Percentiles rank a stretch among this genome's conserved stretches.
Evolutionary conservation across 2,797 vertebrate species (phyloP).

Genomic region (Hirundo rustica): DNA sequence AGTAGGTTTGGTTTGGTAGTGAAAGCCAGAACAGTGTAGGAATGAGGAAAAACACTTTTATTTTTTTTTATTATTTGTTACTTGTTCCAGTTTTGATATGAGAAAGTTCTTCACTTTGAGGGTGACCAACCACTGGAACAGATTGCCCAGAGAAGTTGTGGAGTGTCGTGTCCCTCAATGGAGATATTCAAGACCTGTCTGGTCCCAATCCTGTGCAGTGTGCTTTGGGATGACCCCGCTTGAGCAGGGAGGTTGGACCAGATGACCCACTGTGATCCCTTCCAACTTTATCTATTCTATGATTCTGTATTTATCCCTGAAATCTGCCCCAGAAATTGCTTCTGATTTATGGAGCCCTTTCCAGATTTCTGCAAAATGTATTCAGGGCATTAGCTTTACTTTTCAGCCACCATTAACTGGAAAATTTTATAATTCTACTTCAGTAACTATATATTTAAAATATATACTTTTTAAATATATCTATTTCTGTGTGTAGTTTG

Average conservation of each 20-base stretch:
- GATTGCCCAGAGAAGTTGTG: not conserved
- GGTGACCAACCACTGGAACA: not conserved
- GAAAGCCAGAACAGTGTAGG: not conserved
- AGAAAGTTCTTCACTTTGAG: not conserved
- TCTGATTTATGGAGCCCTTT: not conserved
- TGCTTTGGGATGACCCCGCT: not conserved
- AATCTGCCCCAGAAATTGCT: not conserved
- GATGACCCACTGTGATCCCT: not conserved
- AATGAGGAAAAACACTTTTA: not conserved
- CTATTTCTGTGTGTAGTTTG: not conserved
- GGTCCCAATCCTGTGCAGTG: not conserved
- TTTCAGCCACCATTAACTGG: not conserved
- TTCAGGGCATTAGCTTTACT: not conserved
- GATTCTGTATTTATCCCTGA: not conserved
- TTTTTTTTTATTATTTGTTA: not conserved
- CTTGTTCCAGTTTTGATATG: not conserved
- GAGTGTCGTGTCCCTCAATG: not conserved
- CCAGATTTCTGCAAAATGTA: not conserved
- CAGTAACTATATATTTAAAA: not conserved
- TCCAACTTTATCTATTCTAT: not conserved
- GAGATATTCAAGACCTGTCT: not conserved
- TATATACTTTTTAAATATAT: not conserved
- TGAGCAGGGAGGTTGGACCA: not conserved
- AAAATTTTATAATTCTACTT: not conserved
- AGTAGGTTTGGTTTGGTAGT: not conserved